These are phyloP conservation scores for Apolygus lucorum DNA, from an alignment of 1,140 invertebrate species.

Conservation along the genomic window DNA sequence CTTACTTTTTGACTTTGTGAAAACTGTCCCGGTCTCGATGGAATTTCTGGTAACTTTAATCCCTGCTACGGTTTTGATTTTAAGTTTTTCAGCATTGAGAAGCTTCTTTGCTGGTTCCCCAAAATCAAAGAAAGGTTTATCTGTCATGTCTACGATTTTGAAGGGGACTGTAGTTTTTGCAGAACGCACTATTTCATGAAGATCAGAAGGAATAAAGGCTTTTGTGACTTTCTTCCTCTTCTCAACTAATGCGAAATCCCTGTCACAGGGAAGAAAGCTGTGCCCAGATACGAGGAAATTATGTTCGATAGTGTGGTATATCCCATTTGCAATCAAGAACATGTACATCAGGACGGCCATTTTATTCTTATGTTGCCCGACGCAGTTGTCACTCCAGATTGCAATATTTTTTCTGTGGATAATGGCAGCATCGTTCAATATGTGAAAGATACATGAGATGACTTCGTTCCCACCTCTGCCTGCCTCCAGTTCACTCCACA, in stretches of 20 bases:
- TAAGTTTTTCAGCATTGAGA: too few relatives aligned
- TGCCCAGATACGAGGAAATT: constrained; percentile 25
- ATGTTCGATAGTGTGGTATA: not conserved
- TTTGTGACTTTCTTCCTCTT: constrained; percentile 24
- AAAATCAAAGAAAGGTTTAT: too few relatives aligned
- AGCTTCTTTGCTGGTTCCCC: too few relatives aligned
- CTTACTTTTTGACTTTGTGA: too few relatives aligned
- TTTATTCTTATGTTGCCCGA: constrained; percentile 13
- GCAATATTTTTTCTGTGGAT: not conserved
- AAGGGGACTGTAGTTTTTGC: not conserved
- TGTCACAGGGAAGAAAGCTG: constrained; percentile 21
- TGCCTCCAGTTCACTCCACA: constrained; percentile 27
- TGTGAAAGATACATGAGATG: constrained; percentile 26
- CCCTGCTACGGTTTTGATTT: too few relatives aligned
- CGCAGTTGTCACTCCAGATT: constrained; percentile 17
- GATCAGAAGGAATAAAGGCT: not conserved
- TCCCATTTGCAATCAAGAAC: constrained; percentile 3
- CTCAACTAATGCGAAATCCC: constrained; percentile 25
- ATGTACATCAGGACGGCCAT: constrained; percentile 23
- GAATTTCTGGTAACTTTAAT: too few relatives aligned
- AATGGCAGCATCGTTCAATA: not conserved
- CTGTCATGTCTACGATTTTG: not conserved
- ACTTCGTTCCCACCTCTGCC: constrained; percentile 30
- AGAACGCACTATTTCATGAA: constrained; percentile 31
- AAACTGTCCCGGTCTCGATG: too few relatives aligned